Conservation (phyloP, 2,797 vertebrate species). For the Discoglossus pictus region DNA sequence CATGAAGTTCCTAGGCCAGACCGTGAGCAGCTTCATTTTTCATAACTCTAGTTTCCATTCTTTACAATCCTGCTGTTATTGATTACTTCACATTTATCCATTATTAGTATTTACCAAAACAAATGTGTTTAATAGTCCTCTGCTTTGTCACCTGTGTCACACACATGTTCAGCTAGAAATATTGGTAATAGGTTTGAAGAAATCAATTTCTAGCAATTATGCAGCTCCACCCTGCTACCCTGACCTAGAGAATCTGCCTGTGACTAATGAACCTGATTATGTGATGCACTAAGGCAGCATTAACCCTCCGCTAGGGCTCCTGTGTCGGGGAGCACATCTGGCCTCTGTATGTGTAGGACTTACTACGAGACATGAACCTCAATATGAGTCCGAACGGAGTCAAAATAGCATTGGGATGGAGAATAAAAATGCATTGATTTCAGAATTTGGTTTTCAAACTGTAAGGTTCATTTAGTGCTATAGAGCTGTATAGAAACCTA, state of each 20-base stretch:
- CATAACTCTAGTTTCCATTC: slow-evolving; percentile 64
- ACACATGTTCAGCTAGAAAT: neutral
- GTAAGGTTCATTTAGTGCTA: too few species aligned
- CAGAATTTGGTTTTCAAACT: too few species aligned
- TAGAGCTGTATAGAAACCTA: too few species aligned
- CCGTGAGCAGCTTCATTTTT: slow-evolving; percentile 65
- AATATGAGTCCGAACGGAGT: too few species aligned
- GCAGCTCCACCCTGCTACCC: slow-evolving; percentile 1
- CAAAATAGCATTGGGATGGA: too few species aligned
- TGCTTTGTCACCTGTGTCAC: slow-evolving; percentile 63
- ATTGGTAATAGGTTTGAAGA: neutral
- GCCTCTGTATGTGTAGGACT: neutral
- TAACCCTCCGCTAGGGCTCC: neutral
- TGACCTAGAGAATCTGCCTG: neutral
- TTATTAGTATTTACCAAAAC: slow-evolving; percentile 63
- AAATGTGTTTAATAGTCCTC: slow-evolving; percentile 60
- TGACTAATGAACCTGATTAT: slow-evolving; percentile 17
- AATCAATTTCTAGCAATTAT: slow-evolving; percentile 27
- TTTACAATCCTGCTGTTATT: slow-evolving; percentile 60
- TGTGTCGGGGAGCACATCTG: neutral
- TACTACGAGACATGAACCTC: too few species aligned
- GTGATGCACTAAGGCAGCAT: neutral
- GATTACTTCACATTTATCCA: slow-evolving; percentile 58
- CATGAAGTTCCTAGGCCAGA: slow-evolving; percentile 67
- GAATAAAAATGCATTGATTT: too few species aligned